Percentiles rank a stretch among this genome's conserved stretches.
Conservation (phyloP, 2,797 vertebrate species). For the Trachops cirrhosus region DNA sequence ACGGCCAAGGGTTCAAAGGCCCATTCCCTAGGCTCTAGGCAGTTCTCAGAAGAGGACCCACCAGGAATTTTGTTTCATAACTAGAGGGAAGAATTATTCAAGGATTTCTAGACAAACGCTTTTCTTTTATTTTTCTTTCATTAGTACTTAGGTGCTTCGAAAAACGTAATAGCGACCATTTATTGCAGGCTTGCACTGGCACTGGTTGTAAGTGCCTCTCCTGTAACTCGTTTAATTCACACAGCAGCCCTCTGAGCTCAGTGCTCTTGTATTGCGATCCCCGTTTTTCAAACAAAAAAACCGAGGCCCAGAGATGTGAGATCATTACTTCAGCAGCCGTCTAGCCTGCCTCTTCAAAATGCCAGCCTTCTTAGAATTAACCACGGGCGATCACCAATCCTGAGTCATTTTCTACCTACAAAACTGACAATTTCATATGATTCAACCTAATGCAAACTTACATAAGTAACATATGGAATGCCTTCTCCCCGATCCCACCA, state of each 20-base stretch:
- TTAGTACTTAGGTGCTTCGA: background rate
- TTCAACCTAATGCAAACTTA: background rate
- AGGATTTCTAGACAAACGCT: background rate
- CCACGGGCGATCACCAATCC: background rate
- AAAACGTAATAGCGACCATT: background rate
- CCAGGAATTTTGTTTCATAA: background rate
- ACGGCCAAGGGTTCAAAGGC: background rate
- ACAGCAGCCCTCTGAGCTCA: background rate
- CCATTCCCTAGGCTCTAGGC: background rate
- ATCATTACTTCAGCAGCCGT: background rate
- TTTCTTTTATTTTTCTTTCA: background rate
- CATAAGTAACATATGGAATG: background rate
- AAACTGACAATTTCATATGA: background rate
- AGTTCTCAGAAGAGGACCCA: background rate
- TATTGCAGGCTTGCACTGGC: background rate
- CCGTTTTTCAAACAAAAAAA: background rate
- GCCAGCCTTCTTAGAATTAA: background rate
- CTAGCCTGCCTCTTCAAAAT: background rate
- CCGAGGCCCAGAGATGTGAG: background rate
- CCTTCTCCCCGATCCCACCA: background rate
- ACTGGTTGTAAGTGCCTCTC: background rate
- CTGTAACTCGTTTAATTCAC: background rate
- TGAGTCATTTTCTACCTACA: background rate
- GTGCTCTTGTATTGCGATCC: too few relatives aligned
- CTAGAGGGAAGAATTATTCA: background rate